These are phyloP conservation scores for Malacoraja senta DNA, from an alignment of 2,797 vertebrate genomes.

Conservation along the genomic window DNA sequence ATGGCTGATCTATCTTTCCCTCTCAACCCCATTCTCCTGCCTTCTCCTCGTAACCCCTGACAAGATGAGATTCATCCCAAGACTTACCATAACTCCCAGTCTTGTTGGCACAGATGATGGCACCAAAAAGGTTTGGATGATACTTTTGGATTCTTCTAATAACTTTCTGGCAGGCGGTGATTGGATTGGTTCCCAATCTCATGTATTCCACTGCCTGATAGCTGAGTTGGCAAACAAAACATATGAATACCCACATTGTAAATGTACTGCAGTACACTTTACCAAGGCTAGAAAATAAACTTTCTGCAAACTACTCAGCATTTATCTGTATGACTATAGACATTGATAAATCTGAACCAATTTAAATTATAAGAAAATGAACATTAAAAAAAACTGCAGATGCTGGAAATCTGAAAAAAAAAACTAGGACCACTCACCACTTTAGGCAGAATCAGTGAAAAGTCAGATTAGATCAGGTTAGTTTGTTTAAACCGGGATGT, in stretches of 20 bases:
- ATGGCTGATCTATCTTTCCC: too few species aligned
- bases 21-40: too few species aligned
- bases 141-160: slow-evolving; percentile 83
- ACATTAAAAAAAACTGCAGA: too few species aligned
- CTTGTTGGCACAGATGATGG: slow-evolving; percentile 83
- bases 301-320: not conserved
- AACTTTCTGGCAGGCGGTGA: slow-evolving; percentile 72
- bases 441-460: too few species aligned
- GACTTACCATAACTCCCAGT: slow-evolving; percentile 88
- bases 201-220: slow-evolving; percentile 94
- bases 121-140: slow-evolving; percentile 78
- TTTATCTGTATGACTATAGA: slow-evolving; percentile 25
- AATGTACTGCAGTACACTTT: not conserved
- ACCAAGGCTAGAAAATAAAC: not conserved
- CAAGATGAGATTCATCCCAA: not conserved
- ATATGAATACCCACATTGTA: not conserved
- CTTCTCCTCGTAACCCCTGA: too few species aligned
- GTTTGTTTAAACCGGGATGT: too few species aligned
- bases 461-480: too few species aligned
- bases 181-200: slow-evolving; percentile 75
- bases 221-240: slow-evolving; percentile 54
- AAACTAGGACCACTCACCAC: too few species aligned
- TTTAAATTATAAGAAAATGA: not conserved
- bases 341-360: not conserved
- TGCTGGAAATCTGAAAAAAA: too few species aligned